These are phyloP conservation scores for Glomeris maerens DNA, from an alignment of 1,140 invertebrate species.

Conservation along the genomic window DNA sequence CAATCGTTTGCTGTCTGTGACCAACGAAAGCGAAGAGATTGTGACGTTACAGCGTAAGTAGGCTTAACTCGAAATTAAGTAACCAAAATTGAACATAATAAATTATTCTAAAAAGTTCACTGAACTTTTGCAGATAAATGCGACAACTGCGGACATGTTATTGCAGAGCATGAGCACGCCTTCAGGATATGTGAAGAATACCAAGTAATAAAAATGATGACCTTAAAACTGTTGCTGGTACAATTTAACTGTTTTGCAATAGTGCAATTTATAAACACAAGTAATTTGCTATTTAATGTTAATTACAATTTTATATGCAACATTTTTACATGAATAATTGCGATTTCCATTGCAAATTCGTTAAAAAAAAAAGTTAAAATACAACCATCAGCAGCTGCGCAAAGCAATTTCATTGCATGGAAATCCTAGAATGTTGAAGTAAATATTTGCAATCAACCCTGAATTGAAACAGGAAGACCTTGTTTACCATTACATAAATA, in stretches of 20 bases:
- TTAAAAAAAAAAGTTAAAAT: no score
- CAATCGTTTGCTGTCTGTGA: no score
- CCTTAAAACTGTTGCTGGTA: background rate
- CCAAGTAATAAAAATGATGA: background rate
- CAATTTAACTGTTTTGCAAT: no score
- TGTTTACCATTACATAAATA: background rate
- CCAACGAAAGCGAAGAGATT: no score
- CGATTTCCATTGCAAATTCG: no score
- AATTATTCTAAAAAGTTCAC: background rate
- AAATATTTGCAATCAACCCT: no score
- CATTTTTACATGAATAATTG: background rate
- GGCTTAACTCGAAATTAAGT: no score
- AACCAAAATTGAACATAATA: background rate
- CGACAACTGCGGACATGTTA: constrained; percentile 18
- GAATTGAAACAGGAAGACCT: no score
- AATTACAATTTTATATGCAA: background rate
- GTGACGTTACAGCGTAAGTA: no score
- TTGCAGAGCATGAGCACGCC: constrained; percentile 18
- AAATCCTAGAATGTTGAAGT: no score
- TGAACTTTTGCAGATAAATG: constrained; percentile 18
- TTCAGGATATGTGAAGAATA: constrained; percentile 21
- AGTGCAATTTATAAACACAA: background rate
- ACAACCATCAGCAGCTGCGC: no score
- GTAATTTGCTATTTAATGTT: background rate
- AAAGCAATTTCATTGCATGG: no score